phyloP scores from a whole-genome alignment of 2,888 invertebrate genomes.

The Prostheceraeus crozeri region DNA sequence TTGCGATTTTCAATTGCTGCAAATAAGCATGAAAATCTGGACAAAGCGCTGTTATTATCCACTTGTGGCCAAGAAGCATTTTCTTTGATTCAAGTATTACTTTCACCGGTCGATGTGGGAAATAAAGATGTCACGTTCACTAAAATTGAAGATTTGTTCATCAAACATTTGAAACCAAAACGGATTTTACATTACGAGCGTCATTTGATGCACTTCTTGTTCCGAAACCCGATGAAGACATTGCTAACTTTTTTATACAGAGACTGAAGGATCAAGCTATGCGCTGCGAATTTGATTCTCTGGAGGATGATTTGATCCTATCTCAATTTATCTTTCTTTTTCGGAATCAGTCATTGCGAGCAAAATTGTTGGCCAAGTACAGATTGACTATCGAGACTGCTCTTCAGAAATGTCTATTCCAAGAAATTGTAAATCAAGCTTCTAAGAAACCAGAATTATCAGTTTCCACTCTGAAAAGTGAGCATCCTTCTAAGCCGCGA shows the following conservation, averaged over 20 bases:
- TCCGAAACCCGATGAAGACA: not conserved
- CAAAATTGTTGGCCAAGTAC: slow-evolving; percentile 17
- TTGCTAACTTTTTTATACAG: not conserved
- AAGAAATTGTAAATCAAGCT: too few species aligned
- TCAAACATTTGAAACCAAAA: slow-evolving; percentile 20
- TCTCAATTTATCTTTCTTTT: slow-evolving; percentile 1
- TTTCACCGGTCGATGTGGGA: not conserved
- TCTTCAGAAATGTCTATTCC: too few species aligned
- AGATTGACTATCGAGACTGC: too few species aligned
- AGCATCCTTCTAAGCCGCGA: too few species aligned
- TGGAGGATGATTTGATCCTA: not conserved
- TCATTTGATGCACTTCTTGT: not conserved
- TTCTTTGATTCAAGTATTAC: too few species aligned
- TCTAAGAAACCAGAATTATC: too few species aligned
- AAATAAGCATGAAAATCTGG: too few species aligned
- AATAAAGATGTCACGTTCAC: not conserved
- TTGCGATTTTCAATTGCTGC: too few species aligned
- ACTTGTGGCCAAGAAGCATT: slow-evolving; percentile 13
- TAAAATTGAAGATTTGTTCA: not conserved
- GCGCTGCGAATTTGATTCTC: not conserved
- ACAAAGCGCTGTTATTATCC: slow-evolving; percentile 4
- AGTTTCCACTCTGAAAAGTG: too few species aligned
- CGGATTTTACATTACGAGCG: slow-evolving; percentile 1
- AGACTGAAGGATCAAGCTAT: slow-evolving; percentile 2
- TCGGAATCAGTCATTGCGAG: not conserved